Percentiles rank a stretch among this genome's conserved stretches.
Evolutionary conservation across 2,888 invertebrate species (phyloP).

Genomic region (Cotesia congregata): DNA sequence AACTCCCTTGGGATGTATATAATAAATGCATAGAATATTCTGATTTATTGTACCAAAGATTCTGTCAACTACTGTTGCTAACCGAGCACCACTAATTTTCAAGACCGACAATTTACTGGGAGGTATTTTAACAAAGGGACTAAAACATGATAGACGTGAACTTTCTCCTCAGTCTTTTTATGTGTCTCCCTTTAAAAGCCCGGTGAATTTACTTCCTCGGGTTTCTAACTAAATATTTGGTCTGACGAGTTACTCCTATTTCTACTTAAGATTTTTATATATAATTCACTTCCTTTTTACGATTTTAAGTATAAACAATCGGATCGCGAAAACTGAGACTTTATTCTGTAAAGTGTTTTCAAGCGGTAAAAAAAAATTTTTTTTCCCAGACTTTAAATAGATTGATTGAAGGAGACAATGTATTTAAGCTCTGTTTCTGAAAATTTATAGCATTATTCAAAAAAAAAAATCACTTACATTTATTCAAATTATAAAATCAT

Average conservation of each 20-base stretch:
- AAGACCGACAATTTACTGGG: neutral
- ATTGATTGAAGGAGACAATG: too few relatives aligned
- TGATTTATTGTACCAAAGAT: neutral
- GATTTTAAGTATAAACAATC: neutral
- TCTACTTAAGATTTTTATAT: neutral
- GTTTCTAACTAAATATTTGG: constrained; percentile 15
- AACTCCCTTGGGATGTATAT: neutral
- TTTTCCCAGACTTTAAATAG: neutral
- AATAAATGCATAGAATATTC: neutral
- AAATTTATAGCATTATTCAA: too few relatives aligned
- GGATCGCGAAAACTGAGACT: neutral
- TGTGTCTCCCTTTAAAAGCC: constrained; percentile 12
- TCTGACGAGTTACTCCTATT: neutral
- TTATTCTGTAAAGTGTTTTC: neutral
- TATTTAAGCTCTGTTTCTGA: too few relatives aligned
- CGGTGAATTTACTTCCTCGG: neutral
- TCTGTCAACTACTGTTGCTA: neutral
- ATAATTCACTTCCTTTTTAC: neutral
- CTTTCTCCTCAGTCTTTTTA: constrained; percentile 1
- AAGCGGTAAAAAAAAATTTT: neutral
- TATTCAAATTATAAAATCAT: too few relatives aligned
- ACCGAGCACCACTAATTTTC: neutral
- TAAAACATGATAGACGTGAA: constrained; percentile 9
- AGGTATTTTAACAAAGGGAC: constrained; percentile 3
- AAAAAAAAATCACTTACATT: too few relatives aligned